Evolutionary conservation across 1,140 invertebrate species (phyloP), one percentile per base, ranked within the genome.

Genomic region (Helicoverpa armigera): DNA sequence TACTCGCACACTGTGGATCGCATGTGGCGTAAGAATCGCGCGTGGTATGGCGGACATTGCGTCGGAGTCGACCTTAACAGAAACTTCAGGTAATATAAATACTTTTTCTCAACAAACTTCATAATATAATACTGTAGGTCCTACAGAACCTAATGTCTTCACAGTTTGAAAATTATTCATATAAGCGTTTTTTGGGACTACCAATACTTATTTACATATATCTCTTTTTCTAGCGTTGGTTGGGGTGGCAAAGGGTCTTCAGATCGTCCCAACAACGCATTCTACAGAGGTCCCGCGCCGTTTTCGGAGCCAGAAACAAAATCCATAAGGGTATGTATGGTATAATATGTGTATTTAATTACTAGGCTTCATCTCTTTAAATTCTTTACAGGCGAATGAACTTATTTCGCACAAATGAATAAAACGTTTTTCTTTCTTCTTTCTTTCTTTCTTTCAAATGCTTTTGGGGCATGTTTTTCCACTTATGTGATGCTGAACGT

Each of bases 221-320:
- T 63, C 11, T 74, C n/a, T 67, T 56, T 50, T 83, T 83, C 53
- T 80, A 89, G 88, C 65, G 65, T 75, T 43, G 87, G 82, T 10
- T 89, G 86, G 86, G 88, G 87, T 3, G 70, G 82, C 2, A 80
- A 65, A 73, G 84, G 82, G 3, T 89, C 88, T 13, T 89, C 88
- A n/a, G 75, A 82, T 65, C 50, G 72, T 4, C 88, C 87, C 2
- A 81, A 35, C 0, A 81, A 85, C 76, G 96, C 97, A 18, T 97
- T 97, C 2, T 99, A 97, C 88, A 96, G 96, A 3, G 98, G 98
- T 0, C 95, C 96, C 0, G 84, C 91, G 0, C 95, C 97, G 0
- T 98, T 98, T 88, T 98, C 97, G 0, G 98, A 98, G 90, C 96
- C 97, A 0, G 98, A 98, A 92, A 97, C 97, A 0, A 92, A 91